A percentile compares a stretch with the other conserved stretches of the same genome.
These are phyloP conservation scores for Zaprionus vittiger DNA, from an alignment of 1,140 invertebrate species.

Conservation along the genomic window DNA sequence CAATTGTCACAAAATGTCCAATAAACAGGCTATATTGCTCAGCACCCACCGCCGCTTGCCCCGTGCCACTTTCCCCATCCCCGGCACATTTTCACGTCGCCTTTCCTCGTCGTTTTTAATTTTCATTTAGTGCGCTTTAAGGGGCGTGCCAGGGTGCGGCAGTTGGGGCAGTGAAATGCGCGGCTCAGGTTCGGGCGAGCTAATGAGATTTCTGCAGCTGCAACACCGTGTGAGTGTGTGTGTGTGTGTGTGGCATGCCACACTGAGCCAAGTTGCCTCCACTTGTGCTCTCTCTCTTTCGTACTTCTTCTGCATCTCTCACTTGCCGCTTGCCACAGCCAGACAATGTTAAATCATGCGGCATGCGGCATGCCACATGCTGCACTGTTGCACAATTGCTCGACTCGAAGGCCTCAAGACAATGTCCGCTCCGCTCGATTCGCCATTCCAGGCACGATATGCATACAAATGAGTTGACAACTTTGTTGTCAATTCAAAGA, in stretches of 20 bases:
- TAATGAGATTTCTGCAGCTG: constrained; percentile 27
- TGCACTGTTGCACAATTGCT: constrained; percentile 48
- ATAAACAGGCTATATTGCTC: constrained; percentile 56
- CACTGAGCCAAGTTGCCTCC: background rate
- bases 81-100: constrained; percentile 11
- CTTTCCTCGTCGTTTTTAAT: constrained; percentile 25
- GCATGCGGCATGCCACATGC: constrained; percentile 46
- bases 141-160: background rate
- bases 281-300: background rate
- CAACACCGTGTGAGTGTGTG: background rate
- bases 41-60: background rate
- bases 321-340: constrained; percentile 10
- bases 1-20: constrained; percentile 73
- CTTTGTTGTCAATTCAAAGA: constrained; percentile 21
- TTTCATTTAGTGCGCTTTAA: constrained; percentile 33
- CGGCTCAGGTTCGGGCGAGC: background rate
- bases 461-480: constrained; percentile 48
- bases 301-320: background rate
- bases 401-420: constrained; percentile 32
- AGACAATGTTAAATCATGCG: constrained; percentile 45
- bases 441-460: constrained; percentile 15
- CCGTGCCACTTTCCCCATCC: background rate
- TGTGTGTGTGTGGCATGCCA: background rate
- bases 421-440: constrained; percentile 29
- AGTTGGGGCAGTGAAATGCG: background rate